phyloP scores from a whole-genome alignment of 2,797 vertebrate species.

The Paramormyrops hopkinsi region DNA sequence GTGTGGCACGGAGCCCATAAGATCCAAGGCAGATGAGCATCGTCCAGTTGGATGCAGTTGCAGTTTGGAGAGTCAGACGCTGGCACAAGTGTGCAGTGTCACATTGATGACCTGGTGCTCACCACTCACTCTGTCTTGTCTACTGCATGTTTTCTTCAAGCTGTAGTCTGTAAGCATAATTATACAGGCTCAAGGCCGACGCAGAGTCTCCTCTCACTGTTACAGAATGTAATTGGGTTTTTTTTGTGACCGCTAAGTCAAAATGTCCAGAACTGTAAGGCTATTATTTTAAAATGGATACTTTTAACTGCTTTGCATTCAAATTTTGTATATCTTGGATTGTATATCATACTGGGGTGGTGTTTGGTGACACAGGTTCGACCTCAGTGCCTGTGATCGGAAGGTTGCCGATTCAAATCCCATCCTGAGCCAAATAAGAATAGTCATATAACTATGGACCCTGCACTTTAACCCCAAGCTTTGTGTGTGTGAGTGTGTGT shows the following conservation, averaged over 20 bases:
- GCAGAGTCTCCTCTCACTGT: background rate
- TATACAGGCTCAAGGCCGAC: background rate
- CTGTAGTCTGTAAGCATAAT: background rate
- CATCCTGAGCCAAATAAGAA: background rate
- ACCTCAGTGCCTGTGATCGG: background rate
- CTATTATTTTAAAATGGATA: background rate
- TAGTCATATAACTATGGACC: background rate
- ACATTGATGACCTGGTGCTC: background rate
- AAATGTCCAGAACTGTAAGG: background rate
- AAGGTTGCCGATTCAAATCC: background rate
- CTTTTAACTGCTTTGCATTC: background rate
- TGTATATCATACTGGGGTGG: background rate
- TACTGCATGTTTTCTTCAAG: background rate
- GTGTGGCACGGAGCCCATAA: constrained; percentile 35
- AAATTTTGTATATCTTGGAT: background rate
- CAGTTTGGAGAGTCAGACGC: background rate
- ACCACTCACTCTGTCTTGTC: constrained; percentile 12
- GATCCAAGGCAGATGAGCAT: constrained; percentile 26
- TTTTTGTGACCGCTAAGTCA: background rate
- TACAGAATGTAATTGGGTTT: background rate
- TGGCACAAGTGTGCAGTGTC: background rate
- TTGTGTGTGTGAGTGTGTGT: background rate
- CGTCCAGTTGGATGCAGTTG: background rate
- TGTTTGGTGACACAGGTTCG: background rate
- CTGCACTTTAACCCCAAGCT: background rate